These are phyloP conservation scores for Myoxocephalus aenaeus DNA, from an alignment of 2,797 vertebrate species.

Conservation along the genomic window DNA sequence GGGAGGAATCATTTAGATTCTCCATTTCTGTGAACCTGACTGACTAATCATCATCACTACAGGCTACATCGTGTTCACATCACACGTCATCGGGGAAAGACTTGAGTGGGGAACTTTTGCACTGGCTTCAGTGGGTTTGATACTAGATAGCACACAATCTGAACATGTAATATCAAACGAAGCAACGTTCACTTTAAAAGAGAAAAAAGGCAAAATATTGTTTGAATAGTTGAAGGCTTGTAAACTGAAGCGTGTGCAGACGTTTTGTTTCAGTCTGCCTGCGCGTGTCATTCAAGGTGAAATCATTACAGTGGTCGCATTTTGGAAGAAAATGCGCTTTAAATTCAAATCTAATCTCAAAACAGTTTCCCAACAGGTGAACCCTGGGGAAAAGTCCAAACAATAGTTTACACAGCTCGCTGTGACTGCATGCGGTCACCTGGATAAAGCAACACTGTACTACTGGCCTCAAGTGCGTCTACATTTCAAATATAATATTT, in stretches of 20 bases:
- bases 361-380: conserved; percentile 34
- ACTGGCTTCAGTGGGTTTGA: background rate
- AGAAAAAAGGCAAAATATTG: background rate
- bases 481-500: background rate
- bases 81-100: conserved; percentile 31
- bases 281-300: conserved; percentile 28
- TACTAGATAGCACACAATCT: background rate
- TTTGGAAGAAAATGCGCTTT: background rate
- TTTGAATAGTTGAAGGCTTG: background rate
- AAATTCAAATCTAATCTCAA: background rate
- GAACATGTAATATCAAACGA: background rate
- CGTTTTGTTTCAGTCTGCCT: background rate
- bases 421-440: conserved; percentile 1
- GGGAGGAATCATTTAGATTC: conserved; percentile 34
- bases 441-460: background rate
- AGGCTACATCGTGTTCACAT: conserved; percentile 37
- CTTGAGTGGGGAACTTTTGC: conserved; percentile 29
- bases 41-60: conserved; percentile 45
- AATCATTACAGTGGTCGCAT: background rate
- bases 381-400: conserved; percentile 19
- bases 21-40: conserved; percentile 41
- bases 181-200: background rate
- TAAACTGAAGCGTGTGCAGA: conserved; percentile 21
- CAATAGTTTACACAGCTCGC: conserved; percentile 18
- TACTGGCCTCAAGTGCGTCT: background rate